These are phyloP conservation scores for Xanthorhoe designata DNA, from an alignment of 2,888 invertebrate genomes.

Conservation along the genomic window DNA sequence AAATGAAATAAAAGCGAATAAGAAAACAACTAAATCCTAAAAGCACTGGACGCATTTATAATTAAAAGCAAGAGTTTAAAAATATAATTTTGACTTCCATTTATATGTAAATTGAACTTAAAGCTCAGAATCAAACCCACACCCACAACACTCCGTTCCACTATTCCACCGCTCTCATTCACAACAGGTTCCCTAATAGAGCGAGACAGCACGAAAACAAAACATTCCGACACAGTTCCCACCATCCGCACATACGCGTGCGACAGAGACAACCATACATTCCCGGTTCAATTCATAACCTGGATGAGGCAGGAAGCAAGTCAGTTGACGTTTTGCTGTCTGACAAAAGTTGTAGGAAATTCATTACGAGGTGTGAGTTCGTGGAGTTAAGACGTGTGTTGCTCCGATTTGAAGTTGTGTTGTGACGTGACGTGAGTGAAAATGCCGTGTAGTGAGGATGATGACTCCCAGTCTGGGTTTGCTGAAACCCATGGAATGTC, in stretches of 20 bases:
- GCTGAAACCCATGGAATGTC: constrained; percentile 86
- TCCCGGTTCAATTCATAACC: constrained; percentile 48
- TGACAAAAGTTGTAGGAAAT: constrained; percentile 46
- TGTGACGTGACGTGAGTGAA: constrained; percentile 43
- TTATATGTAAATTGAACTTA: no score
- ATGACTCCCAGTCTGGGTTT: constrained; percentile 81
- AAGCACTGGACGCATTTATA: no score
- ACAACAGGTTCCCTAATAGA: constrained; percentile 73
- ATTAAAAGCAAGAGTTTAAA: no score
- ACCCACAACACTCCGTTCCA: constrained; percentile 48
- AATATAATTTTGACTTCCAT: no score
- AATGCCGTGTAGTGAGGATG: constrained; percentile 88
- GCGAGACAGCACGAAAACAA: constrained; percentile 81
- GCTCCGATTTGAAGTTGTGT: background rate
- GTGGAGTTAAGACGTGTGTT: constrained; percentile 54
- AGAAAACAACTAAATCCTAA: no score
- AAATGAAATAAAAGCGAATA: no score
- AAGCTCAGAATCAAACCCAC: constrained; percentile 60
- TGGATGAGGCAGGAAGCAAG: constrained; percentile 61
- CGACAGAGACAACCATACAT: constrained; percentile 60
- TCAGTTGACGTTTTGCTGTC: constrained; percentile 70
- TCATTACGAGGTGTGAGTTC: constrained; percentile 57
- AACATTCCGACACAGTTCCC: constrained; percentile 84
- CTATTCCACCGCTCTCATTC: constrained; percentile 61
- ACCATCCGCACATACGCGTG: constrained; percentile 52